Base-by-base conservation (phyloP, 2,797 vertebrate genomes). In the Epinephelus malabaricus region DNA sequence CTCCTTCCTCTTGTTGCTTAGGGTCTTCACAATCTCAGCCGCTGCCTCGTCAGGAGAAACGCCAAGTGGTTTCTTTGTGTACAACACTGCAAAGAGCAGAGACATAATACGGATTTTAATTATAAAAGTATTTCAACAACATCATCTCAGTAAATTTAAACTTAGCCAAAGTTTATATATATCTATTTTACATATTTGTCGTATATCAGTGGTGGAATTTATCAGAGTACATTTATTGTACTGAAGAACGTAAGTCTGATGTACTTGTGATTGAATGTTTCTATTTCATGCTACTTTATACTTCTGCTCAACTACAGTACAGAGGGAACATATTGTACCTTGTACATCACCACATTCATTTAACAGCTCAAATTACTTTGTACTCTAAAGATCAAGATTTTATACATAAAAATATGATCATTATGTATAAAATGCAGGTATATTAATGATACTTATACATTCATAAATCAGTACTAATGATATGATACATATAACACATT, bases 1-100 rank as follows among this genome's bases (percentile, higher is more conserved):
- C 82, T 99, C 98, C 23, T 96, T 97, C 84, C 94, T 97, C 92
- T 89, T 97, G 81, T 95, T 96, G 89, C 92, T 95, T 64, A 98
- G 92, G 0, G 96, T 97, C 84, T 92, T 92, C 74, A 97, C 83
- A 53, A 99, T 96, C 82, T 98, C 97, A 4, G 94, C 80, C 0
- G 96, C 95, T 9, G 97, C 97, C 66, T 97, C 96, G 40, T 88
- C 90, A 0, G 97, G 95, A 70, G 96, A 96, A 17, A 96, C 92
- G 0, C 98, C 97, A 0, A 94, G 94, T 0, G 95, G 84, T 69
- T 94, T 94, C 88, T 94, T 95, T 46, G 95, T 96, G 95, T 94
- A 97, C 89, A 98, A 85, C 83, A 94, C 98, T 98, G 91, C 1
- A 7, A 0, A 12, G n/a, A 27, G 12, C 27, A 62, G 19, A 38